These are phyloP conservation scores for Regulus satrapa DNA, from an alignment of 2,113 vertebrate species.

Conservation along the genomic window DNA sequence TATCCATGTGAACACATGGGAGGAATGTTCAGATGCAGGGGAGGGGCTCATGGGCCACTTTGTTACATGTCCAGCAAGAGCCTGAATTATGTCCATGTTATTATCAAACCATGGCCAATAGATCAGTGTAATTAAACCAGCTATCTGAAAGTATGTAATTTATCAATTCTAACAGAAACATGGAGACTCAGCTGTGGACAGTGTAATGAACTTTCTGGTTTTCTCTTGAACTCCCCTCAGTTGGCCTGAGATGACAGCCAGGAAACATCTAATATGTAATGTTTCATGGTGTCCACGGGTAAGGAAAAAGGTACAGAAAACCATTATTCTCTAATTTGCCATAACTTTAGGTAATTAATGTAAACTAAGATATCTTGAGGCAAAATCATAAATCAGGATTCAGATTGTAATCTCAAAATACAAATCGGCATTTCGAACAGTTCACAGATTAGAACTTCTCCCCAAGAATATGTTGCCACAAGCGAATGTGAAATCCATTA, in stretches of 20 bases:
- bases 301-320: slow-evolving; percentile 39
- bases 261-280: not conserved
- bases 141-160: slow-evolving; percentile 43
- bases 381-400: slow-evolving; percentile 46
- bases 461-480: not conserved
- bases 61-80: not conserved
- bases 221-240: not conserved
- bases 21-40: not conserved
- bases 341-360: slow-evolving; percentile 41
- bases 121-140: slow-evolving; percentile 62
- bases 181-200: slow-evolving; percentile 5
- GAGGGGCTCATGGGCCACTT: not conserved
- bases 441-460: slow-evolving; percentile 57
- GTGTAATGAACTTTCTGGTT: not conserved
- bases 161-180: slow-evolving; percentile 9
- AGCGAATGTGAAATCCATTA: slow-evolving; percentile 14
- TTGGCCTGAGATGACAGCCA: not conserved
- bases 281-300: not conserved
- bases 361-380: slow-evolving; percentile 49
- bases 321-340: slow-evolving; percentile 13
- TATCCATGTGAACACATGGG: not conserved
- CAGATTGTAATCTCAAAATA: slow-evolving; percentile 45
- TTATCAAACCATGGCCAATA: slow-evolving; percentile 53
- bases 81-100: slow-evolving; percentile 38
- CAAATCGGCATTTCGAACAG: slow-evolving; percentile 30